phyloP scores from a whole-genome alignment of 1,140 invertebrate species.

The Agraylea sexmaculata region DNA sequence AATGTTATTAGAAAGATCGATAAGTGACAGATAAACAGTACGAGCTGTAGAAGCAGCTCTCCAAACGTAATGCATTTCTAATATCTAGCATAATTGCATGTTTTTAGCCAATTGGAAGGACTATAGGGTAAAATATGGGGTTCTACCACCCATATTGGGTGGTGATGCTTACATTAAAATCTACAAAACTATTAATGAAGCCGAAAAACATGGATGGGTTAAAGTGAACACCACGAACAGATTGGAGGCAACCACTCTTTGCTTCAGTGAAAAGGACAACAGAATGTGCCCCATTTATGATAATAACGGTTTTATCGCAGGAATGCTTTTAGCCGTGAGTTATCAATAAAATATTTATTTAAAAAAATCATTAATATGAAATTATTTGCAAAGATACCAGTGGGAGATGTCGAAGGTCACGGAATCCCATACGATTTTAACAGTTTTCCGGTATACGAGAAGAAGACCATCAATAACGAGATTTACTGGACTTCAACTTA shows the following conservation, averaged over 20 bases:
- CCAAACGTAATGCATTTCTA: no score
- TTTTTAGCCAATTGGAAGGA: slow-evolving; percentile 19
- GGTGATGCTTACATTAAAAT: slow-evolving; percentile 13
- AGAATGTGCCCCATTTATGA: slow-evolving; percentile 23
- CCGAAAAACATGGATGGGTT: slow-evolving; percentile 9
- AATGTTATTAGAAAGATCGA: no score
- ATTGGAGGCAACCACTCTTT: slow-evolving; percentile 7
- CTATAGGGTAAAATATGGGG: slow-evolving; percentile 16
- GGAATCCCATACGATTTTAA: slow-evolving; percentile 12
- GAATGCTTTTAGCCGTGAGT: slow-evolving; percentile 17
- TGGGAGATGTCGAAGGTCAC: slow-evolving; percentile 5
- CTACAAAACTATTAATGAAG: slow-evolving; percentile 7
- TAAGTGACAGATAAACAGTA: no score
- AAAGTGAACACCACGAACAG: slow-evolving; percentile 1
- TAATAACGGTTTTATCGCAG: slow-evolving; percentile 22
- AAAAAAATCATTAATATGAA: not conserved
- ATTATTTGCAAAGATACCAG: slow-evolving; percentile 7
- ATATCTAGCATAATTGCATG: no score
- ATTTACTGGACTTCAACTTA: slow-evolving; percentile 18
- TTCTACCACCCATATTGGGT: slow-evolving; percentile 1
- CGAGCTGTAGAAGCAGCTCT: no score
- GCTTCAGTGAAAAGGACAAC: slow-evolving; percentile 15
- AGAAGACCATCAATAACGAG: slow-evolving; percentile 11
- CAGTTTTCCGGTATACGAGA: slow-evolving; percentile 8
- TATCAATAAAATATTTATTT: not conserved